Conservation (phyloP, 1,140 invertebrate species). For the Microvelia longipes region DNA sequence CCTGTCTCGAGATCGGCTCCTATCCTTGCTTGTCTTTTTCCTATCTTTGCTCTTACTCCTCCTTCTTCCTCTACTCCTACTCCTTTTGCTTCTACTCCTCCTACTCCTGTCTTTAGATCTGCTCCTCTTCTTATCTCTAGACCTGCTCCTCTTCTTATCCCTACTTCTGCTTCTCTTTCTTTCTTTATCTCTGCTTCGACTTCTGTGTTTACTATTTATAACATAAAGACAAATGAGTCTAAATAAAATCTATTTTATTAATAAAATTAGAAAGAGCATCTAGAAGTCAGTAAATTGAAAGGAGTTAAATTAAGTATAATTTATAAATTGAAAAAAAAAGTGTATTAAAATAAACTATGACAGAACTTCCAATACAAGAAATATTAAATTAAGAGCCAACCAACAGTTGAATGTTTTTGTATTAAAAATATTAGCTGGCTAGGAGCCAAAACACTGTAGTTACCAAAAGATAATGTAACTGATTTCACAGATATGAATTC, state of each 20-base stretch:
- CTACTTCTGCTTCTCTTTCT: constrained; percentile 14
- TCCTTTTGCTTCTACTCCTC: constrained; percentile 12
- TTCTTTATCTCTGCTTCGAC: constrained; percentile 19
- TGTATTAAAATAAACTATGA: too few relatives aligned
- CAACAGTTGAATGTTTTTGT: too few relatives aligned
- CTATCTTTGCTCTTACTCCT: constrained; percentile 29
- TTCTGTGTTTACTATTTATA: constrained; percentile 16
- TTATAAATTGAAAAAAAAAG: too few relatives aligned
- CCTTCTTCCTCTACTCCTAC: constrained; percentile 19
- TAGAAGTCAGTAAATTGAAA: too few relatives aligned
- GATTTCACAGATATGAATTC: too few relatives aligned
- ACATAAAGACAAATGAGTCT: constrained; percentile 1
- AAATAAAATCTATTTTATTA: constrained; percentile 1
- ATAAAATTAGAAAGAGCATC: too few relatives aligned
- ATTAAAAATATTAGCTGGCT: too few relatives aligned
- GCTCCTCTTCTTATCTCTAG: constrained; percentile 22
- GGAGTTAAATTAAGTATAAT: too few relatives aligned
- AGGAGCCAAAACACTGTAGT: too few relatives aligned
- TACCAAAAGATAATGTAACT: too few relatives aligned
- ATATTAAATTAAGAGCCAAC: too few relatives aligned
- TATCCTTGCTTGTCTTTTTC: constrained; percentile 29
- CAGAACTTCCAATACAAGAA: too few relatives aligned
- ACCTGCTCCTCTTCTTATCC: constrained; percentile 21
- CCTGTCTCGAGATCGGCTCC: constrained; percentile 16
- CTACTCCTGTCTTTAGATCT: constrained; percentile 12